Evolutionary conservation across 2,888 invertebrate genomes (phyloP).

Genomic region (Cephus pygmeus): DNA sequence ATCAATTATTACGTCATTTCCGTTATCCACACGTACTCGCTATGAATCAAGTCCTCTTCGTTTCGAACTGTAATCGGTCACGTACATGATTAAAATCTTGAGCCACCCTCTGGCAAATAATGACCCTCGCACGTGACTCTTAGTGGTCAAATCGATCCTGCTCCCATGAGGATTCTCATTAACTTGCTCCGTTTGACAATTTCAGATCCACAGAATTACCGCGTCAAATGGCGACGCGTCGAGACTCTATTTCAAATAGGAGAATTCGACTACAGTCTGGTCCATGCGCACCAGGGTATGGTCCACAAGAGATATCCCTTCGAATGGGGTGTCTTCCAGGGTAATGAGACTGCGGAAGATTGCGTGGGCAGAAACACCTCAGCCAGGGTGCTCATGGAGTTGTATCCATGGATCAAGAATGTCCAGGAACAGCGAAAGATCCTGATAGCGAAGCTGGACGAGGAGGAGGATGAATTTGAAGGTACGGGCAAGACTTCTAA

Average conservation of each 20-base stretch:
- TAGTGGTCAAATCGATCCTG: not conserved
- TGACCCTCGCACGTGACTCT: not conserved
- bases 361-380: conserved; percentile 54
- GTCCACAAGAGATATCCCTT: conserved; percentile 37
- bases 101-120: not conserved
- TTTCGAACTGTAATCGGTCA: not conserved
- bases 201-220: conserved; percentile 48
- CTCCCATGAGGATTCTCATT: not conserved
- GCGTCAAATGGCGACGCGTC: conserved; percentile 47
- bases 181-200: not conserved
- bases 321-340: conserved; percentile 44
- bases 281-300: conserved; percentile 50
- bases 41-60: not conserved
- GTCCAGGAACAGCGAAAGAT: conserved; percentile 36
- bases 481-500: conserved; percentile 33
- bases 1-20: not conserved
- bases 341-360: conserved; percentile 53
- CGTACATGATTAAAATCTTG: not conserved
- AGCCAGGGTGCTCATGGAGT: conserved; percentile 34
- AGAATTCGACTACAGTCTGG: conserved; percentile 52
- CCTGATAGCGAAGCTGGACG: conserved; percentile 42
- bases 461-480: conserved; percentile 49
- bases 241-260: conserved; percentile 49
- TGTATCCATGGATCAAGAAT: conserved; percentile 50
- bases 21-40: not conserved